Percentiles rank a stretch among this genome's conserved stretches.
Conservation (phyloP, 1,140 invertebrate genomes). For the Leucophenga varia region DNA sequence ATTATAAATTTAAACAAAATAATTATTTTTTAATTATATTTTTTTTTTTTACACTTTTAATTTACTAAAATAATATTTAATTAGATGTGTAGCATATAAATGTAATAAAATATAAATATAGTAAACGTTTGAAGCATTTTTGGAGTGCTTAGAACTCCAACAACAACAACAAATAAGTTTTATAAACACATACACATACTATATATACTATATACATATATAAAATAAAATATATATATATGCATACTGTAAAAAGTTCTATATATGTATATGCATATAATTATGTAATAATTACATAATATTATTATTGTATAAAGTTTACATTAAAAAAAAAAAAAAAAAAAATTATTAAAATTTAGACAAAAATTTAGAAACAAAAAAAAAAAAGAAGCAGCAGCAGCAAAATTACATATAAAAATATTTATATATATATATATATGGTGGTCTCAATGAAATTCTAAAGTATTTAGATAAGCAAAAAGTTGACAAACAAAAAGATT, state of each 20-base stretch:
- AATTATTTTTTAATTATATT: too few relatives aligned
- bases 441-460: constrained; percentile 46
- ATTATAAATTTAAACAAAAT: too few relatives aligned
- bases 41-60: too few relatives aligned
- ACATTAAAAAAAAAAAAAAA: too few relatives aligned
- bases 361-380: too few relatives aligned
- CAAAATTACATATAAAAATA: constrained; percentile 19
- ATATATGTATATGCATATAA: constrained; percentile 17
- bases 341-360: too few relatives aligned
- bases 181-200: constrained; percentile 23
- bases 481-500: constrained; percentile 40
- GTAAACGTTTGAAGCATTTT: constrained; percentile 49
- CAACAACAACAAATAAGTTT: constrained; percentile 41
- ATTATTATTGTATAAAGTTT: too few relatives aligned
- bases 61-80: constrained; percentile 4
- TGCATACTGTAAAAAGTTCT: constrained; percentile 19
- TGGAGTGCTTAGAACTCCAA: constrained; percentile 40
- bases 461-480: constrained; percentile 53
- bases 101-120: constrained; percentile 29
- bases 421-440: constrained; percentile 16
- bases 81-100: constrained; percentile 13
- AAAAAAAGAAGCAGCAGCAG: too few relatives aligned
- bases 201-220: constrained; percentile 24
- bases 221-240: constrained; percentile 22
- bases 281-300: too few relatives aligned